Conservation (phyloP, 2,888 invertebrate species). For the Phaedon cochleariae region DNA sequence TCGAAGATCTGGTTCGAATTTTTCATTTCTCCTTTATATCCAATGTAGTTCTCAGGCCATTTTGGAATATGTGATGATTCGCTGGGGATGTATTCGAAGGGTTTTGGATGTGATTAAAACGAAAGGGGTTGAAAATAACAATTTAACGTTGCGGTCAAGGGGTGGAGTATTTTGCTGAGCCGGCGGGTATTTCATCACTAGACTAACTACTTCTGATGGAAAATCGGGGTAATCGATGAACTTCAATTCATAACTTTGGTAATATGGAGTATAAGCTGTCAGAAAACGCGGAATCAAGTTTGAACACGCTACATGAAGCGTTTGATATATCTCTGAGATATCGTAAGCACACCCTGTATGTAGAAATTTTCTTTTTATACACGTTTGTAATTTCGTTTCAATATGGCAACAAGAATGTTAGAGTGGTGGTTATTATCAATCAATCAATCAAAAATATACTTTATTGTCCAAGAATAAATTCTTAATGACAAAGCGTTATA, state of each 20-base stretch:
- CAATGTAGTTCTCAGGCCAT: neutral
- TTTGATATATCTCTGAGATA: too few relatives aligned
- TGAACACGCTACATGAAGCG: too few relatives aligned
- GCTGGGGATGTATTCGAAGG: constrained; percentile 34
- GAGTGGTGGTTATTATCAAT: too few relatives aligned
- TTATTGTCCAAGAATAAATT: too few relatives aligned
- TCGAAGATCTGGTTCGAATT: too few relatives aligned
- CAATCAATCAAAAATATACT: too few relatives aligned
- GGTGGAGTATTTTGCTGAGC: constrained; percentile 18
- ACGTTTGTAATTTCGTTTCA: too few relatives aligned
- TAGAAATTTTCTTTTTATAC: too few relatives aligned
- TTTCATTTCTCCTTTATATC: neutral
- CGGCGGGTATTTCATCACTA: constrained; percentile 19
- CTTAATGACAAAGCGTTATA: too few relatives aligned
- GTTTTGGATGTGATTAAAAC: constrained; percentile 43
- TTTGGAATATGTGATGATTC: constrained; percentile 1
- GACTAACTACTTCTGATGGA: constrained; percentile 7
- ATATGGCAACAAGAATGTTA: too few relatives aligned
- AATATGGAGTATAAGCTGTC: neutral
- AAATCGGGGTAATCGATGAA: neutral
- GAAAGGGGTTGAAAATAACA: constrained; percentile 51
- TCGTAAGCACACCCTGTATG: too few relatives aligned
- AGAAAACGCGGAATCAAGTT: too few relatives aligned
- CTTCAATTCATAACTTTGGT: neutral
- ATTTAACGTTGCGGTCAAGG: constrained; percentile 49